Evolutionary conservation across 2,797 vertebrate species (phyloP).

Genomic region (Hippopotamyrus pictus): DNA sequence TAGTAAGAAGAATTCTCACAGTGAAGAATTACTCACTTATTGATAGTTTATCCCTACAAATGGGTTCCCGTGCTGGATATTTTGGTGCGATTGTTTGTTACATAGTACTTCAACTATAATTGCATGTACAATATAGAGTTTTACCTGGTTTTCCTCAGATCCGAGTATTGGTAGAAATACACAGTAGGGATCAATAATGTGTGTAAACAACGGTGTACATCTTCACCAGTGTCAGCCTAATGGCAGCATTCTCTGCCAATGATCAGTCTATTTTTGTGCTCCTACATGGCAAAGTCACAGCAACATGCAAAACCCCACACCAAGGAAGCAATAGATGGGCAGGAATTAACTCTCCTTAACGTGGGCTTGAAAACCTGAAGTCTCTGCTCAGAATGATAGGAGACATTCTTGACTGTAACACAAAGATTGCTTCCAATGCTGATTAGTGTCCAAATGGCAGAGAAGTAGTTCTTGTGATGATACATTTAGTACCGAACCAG

Average conservation of each 20-base stretch:
- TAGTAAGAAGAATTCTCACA: neutral
- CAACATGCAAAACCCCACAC: neutral
- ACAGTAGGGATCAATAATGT: neutral
- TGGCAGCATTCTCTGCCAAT: neutral
- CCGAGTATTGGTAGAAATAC: neutral
- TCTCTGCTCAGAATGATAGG: neutral
- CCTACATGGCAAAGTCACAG: neutral
- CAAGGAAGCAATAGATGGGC: neutral
- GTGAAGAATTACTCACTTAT: neutral
- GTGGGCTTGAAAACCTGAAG: neutral
- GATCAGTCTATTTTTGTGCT: neutral
- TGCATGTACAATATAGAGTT: neutral
- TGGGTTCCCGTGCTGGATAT: neutral
- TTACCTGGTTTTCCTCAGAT: neutral
- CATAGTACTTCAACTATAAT: neutral
- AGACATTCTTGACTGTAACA: neutral
- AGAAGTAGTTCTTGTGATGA: neutral
- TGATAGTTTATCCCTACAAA: neutral
- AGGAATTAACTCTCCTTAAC: neutral
- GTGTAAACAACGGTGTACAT: neutral
- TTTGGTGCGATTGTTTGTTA: neutral
- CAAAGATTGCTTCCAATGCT: neutral
- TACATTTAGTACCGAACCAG: neutral
- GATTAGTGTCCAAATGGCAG: neutral
- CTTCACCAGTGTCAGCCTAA: neutral